phyloP scores from a whole-genome alignment of 2,888 invertebrate species.

The Onthophagus sagittarius region DNA sequence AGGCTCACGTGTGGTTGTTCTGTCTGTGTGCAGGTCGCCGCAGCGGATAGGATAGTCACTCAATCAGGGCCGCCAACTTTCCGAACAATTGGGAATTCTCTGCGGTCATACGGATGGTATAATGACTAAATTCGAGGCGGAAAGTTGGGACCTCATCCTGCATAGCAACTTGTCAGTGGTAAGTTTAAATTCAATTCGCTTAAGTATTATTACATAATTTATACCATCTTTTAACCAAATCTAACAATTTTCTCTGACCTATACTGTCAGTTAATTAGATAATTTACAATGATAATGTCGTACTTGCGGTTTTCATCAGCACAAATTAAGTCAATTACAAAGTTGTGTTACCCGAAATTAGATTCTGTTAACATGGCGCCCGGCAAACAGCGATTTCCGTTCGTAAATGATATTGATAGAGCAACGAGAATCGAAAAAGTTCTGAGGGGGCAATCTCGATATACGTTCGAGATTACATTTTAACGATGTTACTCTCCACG shows the following conservation, averaged over 20 bases:
- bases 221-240: too few species aligned
- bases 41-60: constrained; percentile 28
- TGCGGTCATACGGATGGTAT: background rate
- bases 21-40: constrained; percentile 60
- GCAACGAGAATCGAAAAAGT: too few species aligned
- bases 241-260: too few species aligned
- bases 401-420: too few species aligned
- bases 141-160: background rate
- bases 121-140: background rate
- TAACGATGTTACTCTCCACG: background rate
- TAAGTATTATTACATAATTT: background rate
- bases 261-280: too few species aligned
- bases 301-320: too few species aligned
- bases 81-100: background rate
- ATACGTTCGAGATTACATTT: background rate
- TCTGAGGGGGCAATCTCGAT: background rate
- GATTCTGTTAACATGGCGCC: too few species aligned
- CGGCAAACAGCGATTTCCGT: too few species aligned
- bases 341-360: too few species aligned
- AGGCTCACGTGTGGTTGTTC: constrained; percentile 52
- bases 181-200: background rate
- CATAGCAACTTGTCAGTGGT: background rate
- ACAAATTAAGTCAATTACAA: too few species aligned
- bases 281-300: too few species aligned
- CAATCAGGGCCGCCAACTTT: background rate